phyloP scores from a whole-genome alignment of 1,140 invertebrate species.

The Diplogasteroides magnus region DNA sequence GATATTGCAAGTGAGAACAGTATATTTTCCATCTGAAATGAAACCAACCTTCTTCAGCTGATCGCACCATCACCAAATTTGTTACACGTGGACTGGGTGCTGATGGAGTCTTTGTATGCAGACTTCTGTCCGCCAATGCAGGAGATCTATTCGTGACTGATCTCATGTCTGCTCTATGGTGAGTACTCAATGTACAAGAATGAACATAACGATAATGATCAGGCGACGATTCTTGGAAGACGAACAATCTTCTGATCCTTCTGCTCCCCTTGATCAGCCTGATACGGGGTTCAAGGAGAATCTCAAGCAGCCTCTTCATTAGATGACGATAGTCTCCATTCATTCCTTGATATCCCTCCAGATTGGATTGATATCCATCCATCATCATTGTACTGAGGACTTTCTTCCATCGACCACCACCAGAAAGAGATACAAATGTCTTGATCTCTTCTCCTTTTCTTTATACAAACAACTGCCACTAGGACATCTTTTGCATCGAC shows the following conservation, averaged over 20 bases:
- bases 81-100: conserved; percentile 40
- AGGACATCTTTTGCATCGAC: no score
- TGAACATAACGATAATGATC: no score
- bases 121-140: conserved; percentile 48
- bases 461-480: no score
- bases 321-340: not conserved
- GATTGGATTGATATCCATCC: not conserved
- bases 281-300: conserved; percentile 18
- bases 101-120: conserved; percentile 56
- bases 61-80: conserved; percentile 49
- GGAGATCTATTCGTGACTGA: conserved; percentile 53
- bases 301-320: conserved; percentile 20
- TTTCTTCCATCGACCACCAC: no score
- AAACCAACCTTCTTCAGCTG: conserved; percentile 31
- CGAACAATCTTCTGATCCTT: conserved; percentile 5
- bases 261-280: conserved; percentile 8
- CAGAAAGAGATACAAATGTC: no score
- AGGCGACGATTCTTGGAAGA: conserved; percentile 36
- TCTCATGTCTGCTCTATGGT: conserved; percentile 46
- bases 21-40: no score
- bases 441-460: no score
- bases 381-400: not conserved
- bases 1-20: conserved; percentile 20
- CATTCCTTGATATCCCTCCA: not conserved
- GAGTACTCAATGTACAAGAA: no score